Percentiles rank a stretch among this genome's conserved stretches.
phyloP scores from a whole-genome alignment of 2,888 invertebrate species.

The Heliconius sara region DNA sequence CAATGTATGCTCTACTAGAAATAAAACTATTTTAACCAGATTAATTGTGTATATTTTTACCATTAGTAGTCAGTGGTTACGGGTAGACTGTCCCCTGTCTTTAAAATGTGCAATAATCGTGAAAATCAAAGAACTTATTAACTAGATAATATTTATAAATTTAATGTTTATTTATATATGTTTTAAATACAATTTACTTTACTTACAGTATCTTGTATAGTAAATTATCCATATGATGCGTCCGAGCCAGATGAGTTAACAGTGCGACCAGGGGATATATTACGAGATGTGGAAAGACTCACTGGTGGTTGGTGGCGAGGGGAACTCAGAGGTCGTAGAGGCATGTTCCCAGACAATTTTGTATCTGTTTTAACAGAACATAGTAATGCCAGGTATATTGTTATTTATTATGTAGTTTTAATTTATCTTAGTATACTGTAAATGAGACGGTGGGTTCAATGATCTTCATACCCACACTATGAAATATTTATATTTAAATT shows the following conservation, averaged over 20 bases:
- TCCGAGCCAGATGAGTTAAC: conserved; percentile 94
- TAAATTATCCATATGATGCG: conserved; percentile 93
- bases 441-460: not conserved
- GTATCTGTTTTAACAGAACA: conserved; percentile 86
- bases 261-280: conserved; percentile 91
- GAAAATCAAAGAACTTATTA: no score
- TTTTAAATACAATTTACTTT: conserved; percentile 49
- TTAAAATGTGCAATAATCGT: no score
- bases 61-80: no score
- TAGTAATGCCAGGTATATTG: conserved; percentile 69
- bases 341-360: conserved; percentile 97
- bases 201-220: conserved; percentile 89
- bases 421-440: not conserved
- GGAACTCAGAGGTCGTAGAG: conserved; percentile 90
- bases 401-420: not conserved
- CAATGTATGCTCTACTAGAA: not conserved
- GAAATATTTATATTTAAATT: not conserved
- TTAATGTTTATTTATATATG: not conserved
- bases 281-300: conserved; percentile 90
- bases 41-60: no score
- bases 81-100: no score
- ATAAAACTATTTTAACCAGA: not conserved
- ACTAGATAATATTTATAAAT: not conserved
- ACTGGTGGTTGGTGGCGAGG: conserved; percentile 97
- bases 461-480: not conserved